These are phyloP conservation scores for Seira musarum DNA, from an alignment of 2,888 invertebrate species.

Conservation along the genomic window DNA sequence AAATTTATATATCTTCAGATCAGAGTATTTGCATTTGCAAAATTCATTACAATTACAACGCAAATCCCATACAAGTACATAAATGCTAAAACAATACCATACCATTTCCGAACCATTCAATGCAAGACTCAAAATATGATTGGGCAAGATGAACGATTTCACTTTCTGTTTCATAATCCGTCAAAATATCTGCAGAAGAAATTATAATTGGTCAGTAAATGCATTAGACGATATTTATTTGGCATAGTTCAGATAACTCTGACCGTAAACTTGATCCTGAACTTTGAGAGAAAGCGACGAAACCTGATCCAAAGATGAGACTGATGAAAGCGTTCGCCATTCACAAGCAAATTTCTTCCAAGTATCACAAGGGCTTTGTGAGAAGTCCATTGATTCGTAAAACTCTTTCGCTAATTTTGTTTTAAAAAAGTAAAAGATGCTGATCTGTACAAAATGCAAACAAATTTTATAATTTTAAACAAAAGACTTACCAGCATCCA, in stretches of 20 bases:
- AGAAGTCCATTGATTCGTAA: slow-evolving; percentile 43
- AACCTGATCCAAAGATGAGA: slow-evolving; percentile 31
- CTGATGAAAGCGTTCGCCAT: slow-evolving; percentile 46
- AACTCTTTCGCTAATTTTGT: slow-evolving; percentile 44
- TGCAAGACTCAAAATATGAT: slow-evolving; percentile 30
- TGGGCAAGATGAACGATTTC: slow-evolving; percentile 5
- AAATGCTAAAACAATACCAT: no score
- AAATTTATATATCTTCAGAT: no score
- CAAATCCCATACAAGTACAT: no score
- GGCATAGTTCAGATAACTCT: background rate
- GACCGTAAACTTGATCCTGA: slow-evolving; percentile 39
- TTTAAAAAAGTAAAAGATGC: background rate
- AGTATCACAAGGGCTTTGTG: slow-evolving; percentile 37
- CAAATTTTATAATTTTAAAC: background rate
- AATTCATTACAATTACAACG: no score
- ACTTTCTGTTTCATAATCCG: slow-evolving; percentile 14
- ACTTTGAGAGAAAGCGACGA: background rate
- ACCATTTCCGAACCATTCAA: slow-evolving; percentile 36
- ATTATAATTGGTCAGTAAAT: no score
- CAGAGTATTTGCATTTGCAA: no score
- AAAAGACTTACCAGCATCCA: slow-evolving; percentile 32
- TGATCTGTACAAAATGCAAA: no score
- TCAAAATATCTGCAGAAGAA: slow-evolving; percentile 32
- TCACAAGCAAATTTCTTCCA: slow-evolving; percentile 52
- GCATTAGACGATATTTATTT: no score